Conservation (phyloP, 2,113 vertebrate genomes). For the Saccopteryx leptura region DNA sequence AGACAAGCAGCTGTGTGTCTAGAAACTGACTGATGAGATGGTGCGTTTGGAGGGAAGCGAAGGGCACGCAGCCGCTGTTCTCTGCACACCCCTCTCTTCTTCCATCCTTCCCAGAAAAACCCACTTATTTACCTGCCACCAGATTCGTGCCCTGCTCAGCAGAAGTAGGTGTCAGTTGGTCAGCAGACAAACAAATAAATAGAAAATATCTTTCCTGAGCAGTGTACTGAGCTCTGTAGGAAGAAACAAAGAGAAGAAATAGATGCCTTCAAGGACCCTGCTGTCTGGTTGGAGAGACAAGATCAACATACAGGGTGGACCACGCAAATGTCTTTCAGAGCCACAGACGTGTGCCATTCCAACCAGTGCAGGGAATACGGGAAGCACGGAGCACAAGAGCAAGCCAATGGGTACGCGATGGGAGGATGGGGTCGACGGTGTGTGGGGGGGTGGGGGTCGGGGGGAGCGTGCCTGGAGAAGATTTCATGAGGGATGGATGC, state of each 20-base stretch:
- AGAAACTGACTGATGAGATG: not conserved
- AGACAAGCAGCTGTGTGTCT: not conserved
- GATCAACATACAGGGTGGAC: not conserved
- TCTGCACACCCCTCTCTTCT: not conserved
- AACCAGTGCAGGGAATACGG: not conserved
- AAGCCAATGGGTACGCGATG: too few species aligned
- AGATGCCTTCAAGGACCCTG: not conserved
- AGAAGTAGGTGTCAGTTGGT: not conserved
- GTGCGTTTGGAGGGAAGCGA: not conserved
- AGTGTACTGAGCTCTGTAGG: not conserved
- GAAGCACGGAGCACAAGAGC: not conserved
- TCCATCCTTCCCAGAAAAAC: not conserved
- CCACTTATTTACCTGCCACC: not conserved
- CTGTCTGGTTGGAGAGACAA: not conserved
- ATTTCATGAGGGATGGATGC: not conserved
- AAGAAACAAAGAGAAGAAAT: conserved; percentile 54
- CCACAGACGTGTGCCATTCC: not conserved
- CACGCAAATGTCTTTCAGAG: not conserved
- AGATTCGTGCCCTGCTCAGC: not conserved
- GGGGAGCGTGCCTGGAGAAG: not conserved
- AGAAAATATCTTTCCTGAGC: not conserved
- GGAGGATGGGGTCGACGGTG: too few species aligned
- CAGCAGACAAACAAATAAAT: not conserved
- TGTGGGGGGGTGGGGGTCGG: too few species aligned
- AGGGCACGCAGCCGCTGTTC: not conserved